phyloP scores from a whole-genome alignment of 1,140 invertebrate species.

The Drosophila nigrodunni region DNA sequence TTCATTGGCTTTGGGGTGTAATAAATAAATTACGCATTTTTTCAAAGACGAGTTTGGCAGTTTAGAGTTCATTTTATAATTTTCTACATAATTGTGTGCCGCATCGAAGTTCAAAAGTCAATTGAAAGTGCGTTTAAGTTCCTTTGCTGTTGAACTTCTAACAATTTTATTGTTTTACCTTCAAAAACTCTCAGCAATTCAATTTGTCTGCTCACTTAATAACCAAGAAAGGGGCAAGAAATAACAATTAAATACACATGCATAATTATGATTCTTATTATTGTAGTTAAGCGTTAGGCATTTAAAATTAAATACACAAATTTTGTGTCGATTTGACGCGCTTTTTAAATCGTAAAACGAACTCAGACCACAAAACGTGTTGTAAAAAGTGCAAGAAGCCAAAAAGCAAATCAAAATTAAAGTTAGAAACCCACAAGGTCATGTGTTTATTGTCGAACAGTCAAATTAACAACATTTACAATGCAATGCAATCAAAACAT shows the following conservation, averaged over 20 bases:
- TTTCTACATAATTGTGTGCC: slow-evolving; percentile 49
- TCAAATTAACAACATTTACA: slow-evolving; percentile 58
- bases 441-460: slow-evolving; percentile 36
- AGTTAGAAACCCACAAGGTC: not conserved
- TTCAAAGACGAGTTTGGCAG: slow-evolving; percentile 50
- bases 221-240: not conserved
- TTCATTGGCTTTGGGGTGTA: slow-evolving; percentile 60
- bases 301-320: slow-evolving; percentile 59
- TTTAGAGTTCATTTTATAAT: slow-evolving; percentile 54
- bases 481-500: slow-evolving; percentile 19
- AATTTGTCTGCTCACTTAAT: slow-evolving; percentile 23
- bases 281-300: slow-evolving; percentile 42
- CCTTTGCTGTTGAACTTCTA: slow-evolving; percentile 27
- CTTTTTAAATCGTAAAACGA: slow-evolving; percentile 34
- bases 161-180: slow-evolving; percentile 55
- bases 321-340: slow-evolving; percentile 51
- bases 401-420: not conserved
- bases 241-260: slow-evolving; percentile 52
- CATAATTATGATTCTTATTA: not conserved
- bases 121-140: slow-evolving; percentile 41
- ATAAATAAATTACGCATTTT: not conserved
- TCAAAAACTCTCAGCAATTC: slow-evolving; percentile 29
- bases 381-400: slow-evolving; percentile 43
- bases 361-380: slow-evolving; percentile 14
- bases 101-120: slow-evolving; percentile 19